Conservation (phyloP, 2,797 vertebrate genomes). For the Podarcis siculus region DNA sequence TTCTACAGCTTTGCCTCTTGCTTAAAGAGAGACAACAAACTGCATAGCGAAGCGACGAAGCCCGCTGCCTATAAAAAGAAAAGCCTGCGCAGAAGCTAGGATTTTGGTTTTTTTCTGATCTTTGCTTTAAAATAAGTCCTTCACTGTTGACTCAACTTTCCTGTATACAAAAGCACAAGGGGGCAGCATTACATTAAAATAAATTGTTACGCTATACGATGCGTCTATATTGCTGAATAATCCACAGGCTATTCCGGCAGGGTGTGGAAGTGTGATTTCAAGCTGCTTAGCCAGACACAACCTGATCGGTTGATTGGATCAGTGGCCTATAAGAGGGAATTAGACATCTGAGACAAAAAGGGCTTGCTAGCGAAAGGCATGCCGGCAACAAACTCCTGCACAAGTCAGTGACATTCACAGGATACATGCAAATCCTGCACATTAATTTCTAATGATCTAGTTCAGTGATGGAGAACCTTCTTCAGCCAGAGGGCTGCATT, state of each 20-base stretch:
- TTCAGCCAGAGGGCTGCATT: no score
- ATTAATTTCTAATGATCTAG: neutral
- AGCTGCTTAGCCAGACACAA: conserved; percentile 5
- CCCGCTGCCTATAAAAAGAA: neutral
- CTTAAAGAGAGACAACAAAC: conserved; percentile 32
- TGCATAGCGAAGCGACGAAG: neutral
- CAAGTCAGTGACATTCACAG: neutral
- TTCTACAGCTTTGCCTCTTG: neutral
- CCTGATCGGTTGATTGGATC: conserved; percentile 37
- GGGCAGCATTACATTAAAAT: conserved; percentile 79
- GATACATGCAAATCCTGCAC: neutral
- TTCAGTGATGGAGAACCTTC: no score
- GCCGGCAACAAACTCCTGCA: neutral
- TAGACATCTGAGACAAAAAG: neutral
- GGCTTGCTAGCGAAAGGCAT: neutral
- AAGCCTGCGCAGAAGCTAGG: neutral
- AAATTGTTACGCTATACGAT: conserved; percentile 54
- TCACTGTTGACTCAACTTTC: conserved; percentile 68
- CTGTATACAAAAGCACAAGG: conserved; percentile 75
- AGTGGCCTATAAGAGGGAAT: conserved; percentile 16
- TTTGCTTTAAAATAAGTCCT: conserved; percentile 32
- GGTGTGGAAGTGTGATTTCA: conserved; percentile 39
- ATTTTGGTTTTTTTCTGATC: conserved; percentile 29
- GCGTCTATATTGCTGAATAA: conserved; percentile 15
- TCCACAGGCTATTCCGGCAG: conserved; percentile 12